Percentiles rank a stretch among this genome's conserved stretches.
Conservation (phyloP, 2,888 invertebrate species). For the Melipona beecheii region DNA sequence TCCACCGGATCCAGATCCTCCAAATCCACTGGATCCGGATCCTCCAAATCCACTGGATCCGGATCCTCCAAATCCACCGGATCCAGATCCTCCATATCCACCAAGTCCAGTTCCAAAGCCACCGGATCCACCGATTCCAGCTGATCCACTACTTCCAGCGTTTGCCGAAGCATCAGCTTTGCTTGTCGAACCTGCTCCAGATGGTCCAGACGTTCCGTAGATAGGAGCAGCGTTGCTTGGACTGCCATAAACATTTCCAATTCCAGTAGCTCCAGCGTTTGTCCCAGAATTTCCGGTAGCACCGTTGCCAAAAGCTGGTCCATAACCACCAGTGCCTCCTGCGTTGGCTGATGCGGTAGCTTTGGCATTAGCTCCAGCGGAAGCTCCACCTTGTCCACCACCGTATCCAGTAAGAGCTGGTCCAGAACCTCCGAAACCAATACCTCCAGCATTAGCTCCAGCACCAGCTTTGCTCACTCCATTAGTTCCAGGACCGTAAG, state of each 20-base stretch:
- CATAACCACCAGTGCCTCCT: slow-evolving; percentile 4
- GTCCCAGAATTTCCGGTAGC: slow-evolving; percentile 2
- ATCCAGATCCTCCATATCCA: background rate
- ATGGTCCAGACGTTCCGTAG: slow-evolving; percentile 31
- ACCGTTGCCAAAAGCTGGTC: background rate
- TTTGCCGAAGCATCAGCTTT: background rate
- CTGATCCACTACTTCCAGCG: background rate
- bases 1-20: background rate
- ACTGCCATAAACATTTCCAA: background rate
- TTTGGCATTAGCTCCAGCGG: background rate
- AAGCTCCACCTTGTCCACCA: background rate
- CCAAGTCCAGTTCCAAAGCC: background rate
- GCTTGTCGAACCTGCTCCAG: background rate
- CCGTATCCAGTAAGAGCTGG: no score
- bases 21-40: background rate
- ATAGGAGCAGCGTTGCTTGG: background rate
- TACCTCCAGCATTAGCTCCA: background rate
- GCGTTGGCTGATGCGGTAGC: slow-evolving; percentile 42
- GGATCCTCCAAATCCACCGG: background rate
- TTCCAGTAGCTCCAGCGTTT: background rate
- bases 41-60: slow-evolving; percentile 9
- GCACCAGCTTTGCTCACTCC: background rate
- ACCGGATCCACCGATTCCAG: background rate
- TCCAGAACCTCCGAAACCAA: background rate
- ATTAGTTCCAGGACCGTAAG: background rate